A percentile compares a stretch with the other conserved stretches of the same genome.
These are phyloP conservation scores for Anguilla megastoma DNA, from an alignment of 2,797 vertebrate genomes.

Conservation along the genomic window DNA sequence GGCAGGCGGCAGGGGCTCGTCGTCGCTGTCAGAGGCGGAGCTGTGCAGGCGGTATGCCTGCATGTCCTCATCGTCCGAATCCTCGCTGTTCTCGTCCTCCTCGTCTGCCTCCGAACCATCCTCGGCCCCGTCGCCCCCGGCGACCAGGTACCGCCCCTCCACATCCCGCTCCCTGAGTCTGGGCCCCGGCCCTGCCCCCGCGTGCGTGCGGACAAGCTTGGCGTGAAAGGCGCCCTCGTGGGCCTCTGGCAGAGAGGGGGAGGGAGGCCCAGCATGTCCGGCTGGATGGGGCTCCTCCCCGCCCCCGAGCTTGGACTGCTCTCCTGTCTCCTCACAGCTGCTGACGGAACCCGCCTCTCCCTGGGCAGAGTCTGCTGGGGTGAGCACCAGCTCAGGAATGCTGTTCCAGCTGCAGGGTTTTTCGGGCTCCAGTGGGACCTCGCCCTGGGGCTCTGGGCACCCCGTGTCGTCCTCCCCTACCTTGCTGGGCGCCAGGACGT, in stretches of 20 bases:
- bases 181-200: slow-evolving; percentile 48
- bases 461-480: slow-evolving; percentile 33
- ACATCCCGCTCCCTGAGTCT: slow-evolving; percentile 90
- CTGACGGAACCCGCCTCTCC: slow-evolving; percentile 43
- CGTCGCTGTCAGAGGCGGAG: slow-evolving; percentile 91
- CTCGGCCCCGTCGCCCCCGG: slow-evolving; percentile 69
- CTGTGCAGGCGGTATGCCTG: slow-evolving; percentile 84
- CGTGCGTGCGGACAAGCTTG: background rate
- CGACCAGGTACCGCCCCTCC: slow-evolving; percentile 89
- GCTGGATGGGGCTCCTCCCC: slow-evolving; percentile 5
- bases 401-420: background rate
- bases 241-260: slow-evolving; percentile 51
- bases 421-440: slow-evolving; percentile 29
- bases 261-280: background rate
- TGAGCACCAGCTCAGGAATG: slow-evolving; percentile 38
- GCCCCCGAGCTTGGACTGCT: slow-evolving; percentile 58
- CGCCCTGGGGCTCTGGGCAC: slow-evolving; percentile 35
- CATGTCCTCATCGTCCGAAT: slow-evolving; percentile 91
- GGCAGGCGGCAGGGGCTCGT: slow-evolving; percentile 74
- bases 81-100: slow-evolving; percentile 94
- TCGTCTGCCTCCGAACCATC: slow-evolving; percentile 91
- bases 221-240: slow-evolving; percentile 63
- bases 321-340: slow-evolving; percentile 39
- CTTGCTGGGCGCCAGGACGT: slow-evolving; percentile 17
- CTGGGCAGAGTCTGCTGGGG: slow-evolving; percentile 40